These are phyloP conservation scores for Eulemur mongoz DNA, from an alignment of 2,797 vertebrate genomes.

Conservation along the genomic window DNA sequence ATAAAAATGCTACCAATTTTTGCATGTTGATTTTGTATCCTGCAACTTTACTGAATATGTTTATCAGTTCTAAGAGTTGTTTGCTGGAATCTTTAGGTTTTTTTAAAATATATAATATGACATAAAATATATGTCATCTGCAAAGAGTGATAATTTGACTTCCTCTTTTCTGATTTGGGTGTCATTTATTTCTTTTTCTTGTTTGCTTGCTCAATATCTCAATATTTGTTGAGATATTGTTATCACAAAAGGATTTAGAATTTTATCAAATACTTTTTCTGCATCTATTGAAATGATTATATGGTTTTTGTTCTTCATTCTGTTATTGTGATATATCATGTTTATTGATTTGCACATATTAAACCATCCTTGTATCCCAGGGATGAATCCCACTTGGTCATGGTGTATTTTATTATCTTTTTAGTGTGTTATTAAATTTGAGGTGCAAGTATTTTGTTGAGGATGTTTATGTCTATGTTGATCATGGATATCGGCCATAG, in stretches of 20 bases:
- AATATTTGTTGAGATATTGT: neutral
- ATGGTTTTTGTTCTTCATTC: neutral
- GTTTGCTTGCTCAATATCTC: neutral
- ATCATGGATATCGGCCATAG: neutral
- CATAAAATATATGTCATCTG: neutral
- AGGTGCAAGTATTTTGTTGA: neutral
- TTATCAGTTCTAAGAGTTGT: neutral
- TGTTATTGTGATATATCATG: neutral
- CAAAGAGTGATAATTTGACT: neutral
- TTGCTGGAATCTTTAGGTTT: neutral
- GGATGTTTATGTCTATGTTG: neutral
- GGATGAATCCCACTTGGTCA: neutral
- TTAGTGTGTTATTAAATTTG: neutral
- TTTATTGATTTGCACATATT: neutral
- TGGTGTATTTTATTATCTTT: neutral
- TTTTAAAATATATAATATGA: neutral
- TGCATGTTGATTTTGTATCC: neutral
- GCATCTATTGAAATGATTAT: neutral
- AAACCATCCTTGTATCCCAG: neutral
- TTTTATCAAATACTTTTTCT: neutral
- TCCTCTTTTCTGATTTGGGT: neutral
- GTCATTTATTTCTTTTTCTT: neutral
- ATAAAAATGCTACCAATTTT: neutral
- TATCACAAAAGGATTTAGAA: neutral
- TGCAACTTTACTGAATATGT: neutral